These are phyloP conservation scores for Ruditapes philippinarum DNA, from an alignment of 1,140 invertebrate genomes.

Conservation along the genomic window DNA sequence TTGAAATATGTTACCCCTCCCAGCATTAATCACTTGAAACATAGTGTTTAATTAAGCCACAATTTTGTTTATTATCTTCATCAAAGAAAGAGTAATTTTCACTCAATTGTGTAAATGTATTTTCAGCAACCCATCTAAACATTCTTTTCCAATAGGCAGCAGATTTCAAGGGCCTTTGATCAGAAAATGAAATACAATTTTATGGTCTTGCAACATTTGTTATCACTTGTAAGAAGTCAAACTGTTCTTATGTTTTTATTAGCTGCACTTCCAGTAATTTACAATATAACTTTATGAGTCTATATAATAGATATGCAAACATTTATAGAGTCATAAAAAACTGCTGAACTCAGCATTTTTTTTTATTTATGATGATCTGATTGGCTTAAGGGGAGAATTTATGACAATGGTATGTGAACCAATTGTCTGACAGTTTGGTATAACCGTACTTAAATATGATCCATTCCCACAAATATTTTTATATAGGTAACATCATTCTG, in stretches of 20 bases:
- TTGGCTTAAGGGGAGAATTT: too few relatives aligned
- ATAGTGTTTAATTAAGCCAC: conserved; percentile 7
- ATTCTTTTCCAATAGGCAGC: neutral
- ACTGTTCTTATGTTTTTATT: neutral
- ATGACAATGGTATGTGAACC: too few relatives aligned
- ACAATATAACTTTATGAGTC: neutral
- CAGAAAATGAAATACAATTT: neutral
- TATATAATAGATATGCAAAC: too few relatives aligned
- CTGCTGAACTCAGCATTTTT: too few relatives aligned
- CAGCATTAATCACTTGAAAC: conserved; percentile 15
- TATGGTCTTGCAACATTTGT: neutral
- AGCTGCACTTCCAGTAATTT: neutral
- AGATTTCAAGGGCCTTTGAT: neutral
- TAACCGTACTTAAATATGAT: too few relatives aligned
- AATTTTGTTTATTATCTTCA: conserved; percentile 4
- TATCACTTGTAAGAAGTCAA: neutral
- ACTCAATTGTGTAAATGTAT: conserved; percentile 15
- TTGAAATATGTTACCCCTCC: conserved; percentile 3
- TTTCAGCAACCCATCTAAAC: neutral
- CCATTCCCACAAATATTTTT: too few relatives aligned
- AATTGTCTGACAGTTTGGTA: too few relatives aligned
- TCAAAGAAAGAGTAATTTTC: neutral
- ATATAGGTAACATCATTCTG: too few relatives aligned
- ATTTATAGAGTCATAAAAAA: too few relatives aligned
- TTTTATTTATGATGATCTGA: too few relatives aligned